Evolutionary conservation across 1,140 invertebrate genomes (phyloP).

Genomic region (Rhyacophila brunnea): DNA sequence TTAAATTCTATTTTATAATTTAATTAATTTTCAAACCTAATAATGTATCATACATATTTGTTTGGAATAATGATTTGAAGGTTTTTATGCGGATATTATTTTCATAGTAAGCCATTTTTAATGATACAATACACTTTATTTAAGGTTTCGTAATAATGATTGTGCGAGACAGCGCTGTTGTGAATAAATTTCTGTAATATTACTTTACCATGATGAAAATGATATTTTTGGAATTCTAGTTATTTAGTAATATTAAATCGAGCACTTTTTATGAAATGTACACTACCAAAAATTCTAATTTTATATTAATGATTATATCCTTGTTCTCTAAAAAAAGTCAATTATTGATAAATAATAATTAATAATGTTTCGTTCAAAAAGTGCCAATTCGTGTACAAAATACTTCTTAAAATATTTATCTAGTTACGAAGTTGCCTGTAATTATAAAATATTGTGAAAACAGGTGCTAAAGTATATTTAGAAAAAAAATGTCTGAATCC

Average conservation of each 20-base stretch:
- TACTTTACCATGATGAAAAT: neutral
- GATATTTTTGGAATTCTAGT: conserved; percentile 18
- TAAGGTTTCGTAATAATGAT: no score
- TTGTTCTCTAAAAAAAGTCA: conserved; percentile 21
- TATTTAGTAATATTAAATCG: conserved; percentile 17
- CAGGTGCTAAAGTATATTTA: conserved; percentile 31
- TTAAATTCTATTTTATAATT: no score
- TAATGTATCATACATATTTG: no score
- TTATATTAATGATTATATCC: conserved; percentile 27
- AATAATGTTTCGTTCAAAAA: conserved; percentile 35
- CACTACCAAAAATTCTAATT: conserved; percentile 32
- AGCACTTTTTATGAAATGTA: conserved; percentile 28
- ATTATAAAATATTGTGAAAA: conserved; percentile 16
- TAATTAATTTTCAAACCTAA: no score
- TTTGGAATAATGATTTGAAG: no score
- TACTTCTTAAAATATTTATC: conserved; percentile 34
- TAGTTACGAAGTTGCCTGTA: conserved; percentile 28
- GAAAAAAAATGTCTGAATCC: conserved; percentile 38
- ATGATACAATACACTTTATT: no score
- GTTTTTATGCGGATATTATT: no score
- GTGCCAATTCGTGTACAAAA: conserved; percentile 37
- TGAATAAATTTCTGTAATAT: no score
- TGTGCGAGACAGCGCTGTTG: no score
- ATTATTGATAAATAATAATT: conserved; percentile 10
- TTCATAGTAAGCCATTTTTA: no score